Evolutionary conservation across 2,888 invertebrate species (phyloP), one percentile per base, ranked within the genome.

Genomic region (Vanessa cardui): DNA sequence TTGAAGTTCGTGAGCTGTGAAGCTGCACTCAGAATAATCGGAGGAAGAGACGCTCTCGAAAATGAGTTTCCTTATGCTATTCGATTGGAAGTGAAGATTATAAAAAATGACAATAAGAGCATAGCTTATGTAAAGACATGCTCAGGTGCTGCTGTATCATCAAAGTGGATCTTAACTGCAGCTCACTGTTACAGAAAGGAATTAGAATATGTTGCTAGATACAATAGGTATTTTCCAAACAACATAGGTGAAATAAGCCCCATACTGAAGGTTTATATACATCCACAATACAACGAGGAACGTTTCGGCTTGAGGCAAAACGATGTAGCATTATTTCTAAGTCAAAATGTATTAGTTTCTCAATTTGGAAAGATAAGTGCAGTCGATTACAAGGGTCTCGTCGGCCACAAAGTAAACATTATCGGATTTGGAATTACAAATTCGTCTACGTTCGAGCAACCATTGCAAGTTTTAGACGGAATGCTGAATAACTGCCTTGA

Each of bases 201-300:
- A 0, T 8, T 20, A 1, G 20, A 39, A 45, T 26, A 12, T 16
- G 31, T 54, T 45, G 45, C 54, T 9, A 63, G 63, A n/a, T 63
- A 63, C 18, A 63, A 63, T n/a, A 63, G 52, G 15, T 45, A 62
- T 31, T 62, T 21, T 54, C 62, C 62, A 52, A 52, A n/a, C n/a
- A 2, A 52, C 5, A 8, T 6, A 6, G 54, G 62, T 20, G 15
- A 62, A 44, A 4, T 54, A 20, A 62, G 44, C 21, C 39, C n/a
- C 16, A 54, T 62, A 4, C 15, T 52, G 6, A 39, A 54, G 12
- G 8, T 45, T 26, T 26, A 45, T 18, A 15, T 62, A 21, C 62
- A 62, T 62, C 62, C 62, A 26, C 18, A 18, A 52, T 56, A 39
- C 39, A 20, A 18, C 15, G 4, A 8, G 2, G 12, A 46, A 54